phyloP scores from a whole-genome alignment of 2,797 vertebrate species.

The Limosa lapponica region DNA sequence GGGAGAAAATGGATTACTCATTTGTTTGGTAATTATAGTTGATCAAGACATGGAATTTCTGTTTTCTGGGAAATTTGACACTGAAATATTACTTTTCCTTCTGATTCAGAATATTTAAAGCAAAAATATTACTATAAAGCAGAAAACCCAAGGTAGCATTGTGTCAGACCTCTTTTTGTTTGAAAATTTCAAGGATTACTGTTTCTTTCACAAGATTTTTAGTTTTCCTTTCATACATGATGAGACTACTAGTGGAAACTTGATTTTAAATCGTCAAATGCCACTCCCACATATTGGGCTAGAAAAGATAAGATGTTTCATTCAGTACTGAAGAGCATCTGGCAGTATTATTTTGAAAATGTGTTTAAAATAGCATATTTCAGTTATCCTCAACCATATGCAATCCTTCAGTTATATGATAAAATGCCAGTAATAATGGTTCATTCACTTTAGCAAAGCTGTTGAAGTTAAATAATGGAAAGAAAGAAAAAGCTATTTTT shows the following conservation, averaged over 20 bases:
- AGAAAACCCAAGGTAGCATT: neutral
- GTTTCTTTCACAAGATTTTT: neutral
- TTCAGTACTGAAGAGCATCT: neutral
- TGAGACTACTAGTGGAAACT: neutral
- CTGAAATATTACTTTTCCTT: constrained; percentile 12
- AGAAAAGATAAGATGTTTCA: neutral
- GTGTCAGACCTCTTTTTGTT: neutral
- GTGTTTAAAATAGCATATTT: neutral
- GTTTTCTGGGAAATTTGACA: neutral
- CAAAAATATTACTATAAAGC: neutral
- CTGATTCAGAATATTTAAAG: neutral
- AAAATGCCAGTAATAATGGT: neutral
- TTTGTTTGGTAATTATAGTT: constrained; percentile 6
- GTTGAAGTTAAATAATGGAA: neutral
- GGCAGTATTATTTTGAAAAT: neutral
- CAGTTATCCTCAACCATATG: neutral
- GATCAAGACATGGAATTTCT: constrained; percentile 1
- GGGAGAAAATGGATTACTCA: constrained; percentile 34
- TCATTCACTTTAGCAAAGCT: neutral
- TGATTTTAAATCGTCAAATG: neutral
- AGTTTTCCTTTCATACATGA: neutral
- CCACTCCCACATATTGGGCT: neutral
- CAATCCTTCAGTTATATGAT: neutral
- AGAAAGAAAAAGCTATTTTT: neutral
- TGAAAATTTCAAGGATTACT: neutral